These are phyloP conservation scores for Parapristionchus giblindavisi DNA, from an alignment of 2,888 invertebrate species.

Conservation along the genomic window DNA sequence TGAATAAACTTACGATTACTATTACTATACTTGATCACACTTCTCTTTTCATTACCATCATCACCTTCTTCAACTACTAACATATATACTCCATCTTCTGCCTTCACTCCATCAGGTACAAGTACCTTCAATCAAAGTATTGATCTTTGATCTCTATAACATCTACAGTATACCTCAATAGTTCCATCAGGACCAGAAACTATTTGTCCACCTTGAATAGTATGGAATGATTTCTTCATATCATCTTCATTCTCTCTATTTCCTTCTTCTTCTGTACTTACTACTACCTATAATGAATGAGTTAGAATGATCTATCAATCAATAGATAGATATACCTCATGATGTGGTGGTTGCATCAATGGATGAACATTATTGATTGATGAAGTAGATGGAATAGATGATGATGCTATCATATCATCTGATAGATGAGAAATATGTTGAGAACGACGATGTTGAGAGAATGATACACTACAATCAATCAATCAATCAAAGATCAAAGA, in stretches of 20 bases:
- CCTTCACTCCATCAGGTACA: slow-evolving; percentile 37
- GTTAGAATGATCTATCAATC: too few relatives aligned
- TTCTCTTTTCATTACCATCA: slow-evolving; percentile 31
- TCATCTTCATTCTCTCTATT: not conserved
- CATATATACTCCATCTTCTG: slow-evolving; percentile 23
- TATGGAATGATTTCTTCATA: not conserved
- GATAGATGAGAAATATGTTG: not conserved
- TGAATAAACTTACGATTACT: not conserved
- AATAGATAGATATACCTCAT: too few relatives aligned
- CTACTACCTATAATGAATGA: too few relatives aligned
- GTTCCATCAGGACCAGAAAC: slow-evolving; percentile 18
- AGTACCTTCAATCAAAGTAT: slow-evolving; percentile 31
- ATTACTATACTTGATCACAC: slow-evolving; percentile 15
- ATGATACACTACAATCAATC: slow-evolving; percentile 20
- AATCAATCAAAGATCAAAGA: not conserved
- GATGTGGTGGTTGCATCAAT: too few relatives aligned
- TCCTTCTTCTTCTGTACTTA: not conserved
- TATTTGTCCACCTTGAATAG: too few relatives aligned
- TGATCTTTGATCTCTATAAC: not conserved
- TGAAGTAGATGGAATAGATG: not conserved
- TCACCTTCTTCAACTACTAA: slow-evolving; percentile 38
- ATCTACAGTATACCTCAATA: slow-evolving; percentile 18
- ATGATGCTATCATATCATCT: slow-evolving; percentile 10
- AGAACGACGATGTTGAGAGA: slow-evolving; percentile 27
- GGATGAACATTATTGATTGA: too few relatives aligned